Percentiles rank a stretch among this genome's conserved stretches.
Evolutionary conservation across 2,797 vertebrate species (phyloP).

Genomic region (Gypaetus barbatus): DNA sequence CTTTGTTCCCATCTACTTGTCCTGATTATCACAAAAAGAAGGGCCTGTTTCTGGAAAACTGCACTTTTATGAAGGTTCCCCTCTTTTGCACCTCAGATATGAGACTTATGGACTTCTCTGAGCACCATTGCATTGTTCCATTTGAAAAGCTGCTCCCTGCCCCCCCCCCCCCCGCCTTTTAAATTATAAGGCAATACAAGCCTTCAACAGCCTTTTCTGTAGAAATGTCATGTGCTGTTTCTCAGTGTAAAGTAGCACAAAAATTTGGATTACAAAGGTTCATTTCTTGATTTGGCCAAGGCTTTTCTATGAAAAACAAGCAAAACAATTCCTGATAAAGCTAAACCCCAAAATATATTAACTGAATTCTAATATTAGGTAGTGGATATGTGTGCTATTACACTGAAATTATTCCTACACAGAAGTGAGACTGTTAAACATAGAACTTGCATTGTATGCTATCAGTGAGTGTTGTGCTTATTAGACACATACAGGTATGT

Average conservation of each 20-base stretch:
- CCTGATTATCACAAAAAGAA: background rate
- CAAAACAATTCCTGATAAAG: background rate
- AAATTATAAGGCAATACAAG: background rate
- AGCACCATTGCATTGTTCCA: background rate
- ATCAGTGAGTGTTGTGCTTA: background rate
- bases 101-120: background rate
- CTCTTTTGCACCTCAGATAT: background rate
- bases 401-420: background rate
- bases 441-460: background rate
- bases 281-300: background rate
- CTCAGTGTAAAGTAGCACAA: background rate
- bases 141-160: background rate
- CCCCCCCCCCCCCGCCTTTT: fast-evolving
- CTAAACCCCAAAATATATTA: background rate
- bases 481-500: background rate
- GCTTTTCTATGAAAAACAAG: background rate
- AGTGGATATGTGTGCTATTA: background rate
- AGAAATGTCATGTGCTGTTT: background rate
- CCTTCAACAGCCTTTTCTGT: background rate
- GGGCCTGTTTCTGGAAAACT: background rate
- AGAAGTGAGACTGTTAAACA: background rate
- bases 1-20: background rate
- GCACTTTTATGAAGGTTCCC: background rate
- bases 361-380: background rate
- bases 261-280: background rate